These are phyloP conservation scores for Episyrphus balteatus DNA, from an alignment of 1,140 invertebrate genomes.

Conservation along the genomic window DNA sequence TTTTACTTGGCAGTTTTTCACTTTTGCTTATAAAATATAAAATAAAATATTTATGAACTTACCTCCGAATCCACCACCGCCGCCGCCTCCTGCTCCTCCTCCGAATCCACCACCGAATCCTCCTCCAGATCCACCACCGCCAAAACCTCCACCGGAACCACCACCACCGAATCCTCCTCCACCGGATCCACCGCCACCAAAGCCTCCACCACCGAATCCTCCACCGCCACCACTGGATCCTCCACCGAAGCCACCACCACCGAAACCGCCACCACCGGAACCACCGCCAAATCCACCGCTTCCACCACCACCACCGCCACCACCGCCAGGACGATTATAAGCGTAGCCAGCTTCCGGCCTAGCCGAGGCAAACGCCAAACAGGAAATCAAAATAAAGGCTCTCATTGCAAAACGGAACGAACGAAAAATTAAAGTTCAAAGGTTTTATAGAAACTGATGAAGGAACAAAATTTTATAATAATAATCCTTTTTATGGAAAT, in stretches of 20 bases:
- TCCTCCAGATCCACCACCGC: conserved; percentile 22
- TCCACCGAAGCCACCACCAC: conserved; percentile 20
- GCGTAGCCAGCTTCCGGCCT: conserved; percentile 49
- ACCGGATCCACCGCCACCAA: conserved; percentile 8
- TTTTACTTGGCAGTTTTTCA: neutral
- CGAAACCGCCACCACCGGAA: conserved; percentile 1
- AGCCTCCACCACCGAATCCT: conserved; percentile 11
- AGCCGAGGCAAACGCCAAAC: conserved; percentile 46
- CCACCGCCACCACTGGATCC: conserved; percentile 10
- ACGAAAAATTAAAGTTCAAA: neutral
- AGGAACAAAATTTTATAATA: too few relatives aligned
- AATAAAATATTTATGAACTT: conserved; percentile 9
- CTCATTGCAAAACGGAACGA: conserved; percentile 25
- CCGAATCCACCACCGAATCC: conserved; percentile 13
- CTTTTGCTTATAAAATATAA: neutral
- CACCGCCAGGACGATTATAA: conserved; percentile 44
- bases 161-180: conserved; percentile 5
- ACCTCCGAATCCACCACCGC: conserved; percentile 37
- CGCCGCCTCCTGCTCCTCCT: conserved; percentile 16
- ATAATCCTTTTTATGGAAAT: conserved; percentile 3
- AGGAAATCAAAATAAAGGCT: conserved; percentile 43
- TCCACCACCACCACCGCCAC: conserved; percentile 22
- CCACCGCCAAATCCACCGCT: conserved; percentile 11
- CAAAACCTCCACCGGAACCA: conserved; percentile 25
- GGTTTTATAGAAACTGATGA: neutral